Evolutionary conservation across 2,888 invertebrate genomes (phyloP), one percentile per base, ranked within the genome.

Genomic region (Ichneumon xanthorius): DNA sequence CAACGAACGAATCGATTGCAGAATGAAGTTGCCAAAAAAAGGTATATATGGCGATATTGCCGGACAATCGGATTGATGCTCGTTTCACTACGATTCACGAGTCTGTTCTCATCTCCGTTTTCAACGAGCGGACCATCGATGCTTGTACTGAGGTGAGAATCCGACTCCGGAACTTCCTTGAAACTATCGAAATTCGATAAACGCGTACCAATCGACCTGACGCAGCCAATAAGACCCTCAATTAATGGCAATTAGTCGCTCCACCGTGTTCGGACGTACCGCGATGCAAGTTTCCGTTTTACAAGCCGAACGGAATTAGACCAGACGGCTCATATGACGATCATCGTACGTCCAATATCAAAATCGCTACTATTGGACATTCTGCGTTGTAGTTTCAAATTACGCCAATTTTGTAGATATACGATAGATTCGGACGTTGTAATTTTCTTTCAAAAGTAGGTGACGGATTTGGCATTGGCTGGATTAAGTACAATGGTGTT

Each of bases 151-250:
- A 55, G 76, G 22, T 33, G 40, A 45, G 50, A 70, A 75, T 33
- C 11, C 7, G 37, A 76, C 37, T 48, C 19, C 71, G 81, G 53
- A 81, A 70, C 58, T 81, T 78, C 9, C 73, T 76, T 53, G 48
- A 70, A 77, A 78, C 73, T 81, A 81, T 78, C 68, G 84, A 71
- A 70, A 81, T 77, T 53, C 81, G 63, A 78, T 84, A 22, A 80
- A 19, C 55, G 26, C 37, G 14, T 33, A 22, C 33, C 70, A 48
- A 53, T 71, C 75, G 73, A 55, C 68, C 19, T 40, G 14, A 70
- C 22, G 22, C 30, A 2, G 30, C 37, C 68, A 73, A 75, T 45
- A 22, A 53, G 63, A 70, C 19, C 70, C 11, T 58, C 45, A 63
- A 85, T 85, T 75, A 75, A 73, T 53, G 53, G 19, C 78, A 76